Evolutionary conservation across 2,113 vertebrate species (phyloP).

Genomic region (Tricholaema leucomelas): DNA sequence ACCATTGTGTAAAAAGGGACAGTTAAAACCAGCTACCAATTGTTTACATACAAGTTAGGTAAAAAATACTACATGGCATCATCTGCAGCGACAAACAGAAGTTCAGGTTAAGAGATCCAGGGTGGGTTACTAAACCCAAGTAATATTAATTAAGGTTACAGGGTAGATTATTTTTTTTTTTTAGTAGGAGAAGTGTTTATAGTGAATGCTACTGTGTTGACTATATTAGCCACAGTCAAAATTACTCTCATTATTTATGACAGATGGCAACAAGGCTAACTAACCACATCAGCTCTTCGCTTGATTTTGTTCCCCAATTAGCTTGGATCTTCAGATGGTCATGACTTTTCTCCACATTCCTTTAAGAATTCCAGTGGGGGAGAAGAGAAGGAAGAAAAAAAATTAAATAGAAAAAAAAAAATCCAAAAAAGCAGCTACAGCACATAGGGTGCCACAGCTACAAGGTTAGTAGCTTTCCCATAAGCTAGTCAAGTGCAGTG

Average conservation of each 20-base stretch:
- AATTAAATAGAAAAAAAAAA: neutral
- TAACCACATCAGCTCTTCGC: slow-evolving; percentile 47
- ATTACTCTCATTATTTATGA: slow-evolving; percentile 57
- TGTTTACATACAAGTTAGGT: neutral
- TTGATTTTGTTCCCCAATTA: slow-evolving; percentile 59
- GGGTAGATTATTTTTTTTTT: neutral
- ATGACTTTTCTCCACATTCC: slow-evolving; percentile 25
- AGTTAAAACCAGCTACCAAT: slow-evolving; percentile 11
- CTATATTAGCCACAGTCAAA: slow-evolving; percentile 38
- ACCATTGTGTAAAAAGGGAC: slow-evolving; percentile 30
- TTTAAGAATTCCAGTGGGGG: slow-evolving; percentile 21
- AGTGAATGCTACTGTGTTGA: neutral
- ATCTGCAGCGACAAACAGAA: neutral
- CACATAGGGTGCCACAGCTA: neutral
- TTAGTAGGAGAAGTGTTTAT: slow-evolving; percentile 19
- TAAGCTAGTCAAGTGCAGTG: neutral
- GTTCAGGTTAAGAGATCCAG: neutral
- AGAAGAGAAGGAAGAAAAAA: neutral
- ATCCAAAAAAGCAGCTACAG: neutral
- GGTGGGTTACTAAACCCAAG: neutral
- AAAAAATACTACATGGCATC: neutral
- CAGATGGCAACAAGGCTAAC: slow-evolving; percentile 54
- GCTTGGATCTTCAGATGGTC: slow-evolving; percentile 41
- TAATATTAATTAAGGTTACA: slow-evolving; percentile 13
- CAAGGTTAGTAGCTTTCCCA: neutral